Evolutionary conservation across 2,113 vertebrate species (phyloP), one percentile per base, ranked within the genome.

Genomic region (Nothocercus nigrocapillus): DNA sequence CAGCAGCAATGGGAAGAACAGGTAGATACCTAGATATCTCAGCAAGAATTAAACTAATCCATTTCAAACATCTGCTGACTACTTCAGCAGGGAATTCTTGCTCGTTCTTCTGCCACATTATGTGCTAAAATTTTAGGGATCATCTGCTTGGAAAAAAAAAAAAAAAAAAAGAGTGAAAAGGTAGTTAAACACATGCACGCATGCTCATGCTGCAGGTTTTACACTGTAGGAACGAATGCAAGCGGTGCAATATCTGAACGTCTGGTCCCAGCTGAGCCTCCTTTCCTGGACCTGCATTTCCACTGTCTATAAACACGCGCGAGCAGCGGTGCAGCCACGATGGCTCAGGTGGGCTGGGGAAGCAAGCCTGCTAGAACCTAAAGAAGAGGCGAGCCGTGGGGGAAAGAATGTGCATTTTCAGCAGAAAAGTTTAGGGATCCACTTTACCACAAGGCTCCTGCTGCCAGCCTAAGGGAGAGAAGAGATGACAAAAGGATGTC

Each of bases 211-310:
- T 51, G 64, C 44, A 24, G 25, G 59, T 91, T 3, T 8, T 8
- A 49, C 69, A 82, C 2, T 44, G 17, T 47, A 68, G 2, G 11
- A 63, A 40, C 5, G 53, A 79, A 8, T 28, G 38, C 22, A 47
- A 70, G 63, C 8, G 40, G 93, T 13, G 44, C 75, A 79, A 79
- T 1, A 69, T 36, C 54, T 54, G 45, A 85, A 27, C 36, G 11
- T 0, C 4, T 22, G 20, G 49, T 45, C 12, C 7, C 58, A 51
- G 32, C 0, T n/a, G 30, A 62, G n/a, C 38, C 62, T 64, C 82
- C 32, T 44, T 36, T 66, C n/a, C 68, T 47, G 45, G 73, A 62
- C 11, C 58, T 68, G 30, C n/a, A 36, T 54, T 59, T 70, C 73
- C 15, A 40, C 40, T 15, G 25, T 20, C 47, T 49, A 36, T 14